Percentiles rank a stretch among this genome's conserved stretches.
phyloP scores from a whole-genome alignment of 2,888 invertebrate genomes.

The Eilema griseolum region DNA sequence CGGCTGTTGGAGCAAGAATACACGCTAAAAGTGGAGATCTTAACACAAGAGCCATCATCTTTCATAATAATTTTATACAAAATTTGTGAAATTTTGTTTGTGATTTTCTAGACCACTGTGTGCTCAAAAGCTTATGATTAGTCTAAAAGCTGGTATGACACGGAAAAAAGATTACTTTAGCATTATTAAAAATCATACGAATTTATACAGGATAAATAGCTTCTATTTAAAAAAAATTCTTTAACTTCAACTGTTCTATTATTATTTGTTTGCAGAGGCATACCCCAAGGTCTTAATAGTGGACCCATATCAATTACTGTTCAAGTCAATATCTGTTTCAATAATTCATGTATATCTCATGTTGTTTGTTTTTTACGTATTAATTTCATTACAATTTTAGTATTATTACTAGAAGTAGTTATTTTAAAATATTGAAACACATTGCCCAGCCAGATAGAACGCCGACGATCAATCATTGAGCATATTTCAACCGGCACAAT shows the following conservation, averaged over 20 bases:
- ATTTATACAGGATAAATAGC: neutral
- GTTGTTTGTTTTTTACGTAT: too few species aligned
- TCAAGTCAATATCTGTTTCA: too few species aligned
- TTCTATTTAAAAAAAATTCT: neutral
- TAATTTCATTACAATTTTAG: too few species aligned
- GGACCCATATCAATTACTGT: neutral
- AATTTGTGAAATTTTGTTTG: neutral
- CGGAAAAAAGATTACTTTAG: neutral
- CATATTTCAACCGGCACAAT: slow-evolving; percentile 72
- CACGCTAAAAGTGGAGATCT: too few species aligned
- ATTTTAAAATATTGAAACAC: neutral
- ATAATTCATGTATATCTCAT: too few species aligned
- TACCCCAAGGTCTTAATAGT: neutral
- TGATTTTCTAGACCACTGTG: neutral
- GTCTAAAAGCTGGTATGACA: neutral
- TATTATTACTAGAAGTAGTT: neutral
- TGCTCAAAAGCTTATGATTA: neutral
- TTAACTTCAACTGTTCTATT: neutral
- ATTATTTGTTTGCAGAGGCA: too few species aligned
- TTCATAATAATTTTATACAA: neutral
- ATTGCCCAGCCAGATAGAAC: slow-evolving; percentile 62
- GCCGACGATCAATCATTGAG: slow-evolving; percentile 75
- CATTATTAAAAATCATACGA: neutral
- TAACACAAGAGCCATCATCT: neutral
- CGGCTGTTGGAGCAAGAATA: too few species aligned